Evolutionary conservation across 2,888 invertebrate genomes (phyloP), one percentile per base, ranked within the genome.

Genomic region (Plebejus melissa): DNA sequence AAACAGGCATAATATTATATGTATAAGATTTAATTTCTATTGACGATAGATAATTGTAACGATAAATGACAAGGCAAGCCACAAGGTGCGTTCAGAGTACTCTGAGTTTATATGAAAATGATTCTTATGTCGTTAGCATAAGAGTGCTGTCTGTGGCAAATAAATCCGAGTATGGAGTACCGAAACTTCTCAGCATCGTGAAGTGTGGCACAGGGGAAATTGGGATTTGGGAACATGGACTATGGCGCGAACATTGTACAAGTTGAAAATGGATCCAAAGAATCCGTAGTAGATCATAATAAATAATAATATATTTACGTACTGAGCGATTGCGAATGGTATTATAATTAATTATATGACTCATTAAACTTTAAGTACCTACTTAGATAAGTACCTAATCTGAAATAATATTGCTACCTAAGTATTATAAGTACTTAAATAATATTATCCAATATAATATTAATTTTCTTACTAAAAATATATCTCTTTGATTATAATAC

Each of bases 131-230:
- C 54, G 16, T 54, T 54, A 54, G 16, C 54, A 54, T 54, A 54
- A 54, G 16, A 16, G 13, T 54, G 4, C 3, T 16, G 4, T 54
- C 1, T 16, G 54, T 54, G 54, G 54, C 54, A 54, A 54, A 54
- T 54, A 16, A 54, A 54, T 9, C 54, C 16, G 16, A 54, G 1
- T 4, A 0, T 4, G 54, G 13, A 16, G 4, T 4, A 54, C 16
- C 6, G 57, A 58, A 13, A 58, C 58, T 58, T 22, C 13, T 36
- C 65, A 65, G 36, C 65, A 65, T 32, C 32, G 65, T 65, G 65
- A 65, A 65, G 65, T 65, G 65, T 13, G 65, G 13, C 65, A 65
- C 65, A 16, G 16, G 65, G 32, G 32, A 16, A 65, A 65, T 65
- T 65, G 32, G 65, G 11, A 65, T 32, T 65, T 65, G 32, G 65